Evolutionary conservation across 1,140 invertebrate species (phyloP).

Genomic region (Caenorhabditis remanei): DNA sequence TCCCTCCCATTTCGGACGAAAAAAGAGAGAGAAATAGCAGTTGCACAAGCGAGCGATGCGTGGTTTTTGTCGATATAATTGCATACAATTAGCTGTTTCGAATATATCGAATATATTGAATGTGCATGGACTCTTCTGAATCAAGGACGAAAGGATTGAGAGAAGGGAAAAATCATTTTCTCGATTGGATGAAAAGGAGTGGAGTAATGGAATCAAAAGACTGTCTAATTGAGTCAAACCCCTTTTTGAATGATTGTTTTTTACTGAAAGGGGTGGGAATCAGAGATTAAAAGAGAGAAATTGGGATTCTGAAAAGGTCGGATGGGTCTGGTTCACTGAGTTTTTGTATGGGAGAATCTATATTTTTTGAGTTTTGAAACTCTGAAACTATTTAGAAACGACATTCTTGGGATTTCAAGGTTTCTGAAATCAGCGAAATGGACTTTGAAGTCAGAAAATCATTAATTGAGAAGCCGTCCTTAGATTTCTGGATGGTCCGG

Average conservation of each 20-base stretch:
- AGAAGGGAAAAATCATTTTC: neutral
- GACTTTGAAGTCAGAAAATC: too few relatives aligned
- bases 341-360: too few relatives aligned
- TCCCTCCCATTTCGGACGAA: constrained; percentile 16
- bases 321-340: too few relatives aligned
- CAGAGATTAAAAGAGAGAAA: too few relatives aligned
- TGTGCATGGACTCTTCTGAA: neutral
- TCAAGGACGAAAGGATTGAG: constrained; percentile 35
- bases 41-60: constrained; percentile 53
- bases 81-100: constrained; percentile 40
- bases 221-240: neutral
- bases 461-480: too few relatives aligned
- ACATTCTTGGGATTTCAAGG: too few relatives aligned
- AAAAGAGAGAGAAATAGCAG: neutral
- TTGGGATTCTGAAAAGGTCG: too few relatives aligned
- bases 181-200: constrained; percentile 9
- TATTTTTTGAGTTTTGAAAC: too few relatives aligned
- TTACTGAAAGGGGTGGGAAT: neutral
- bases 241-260: constrained; percentile 9
- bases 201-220: neutral
- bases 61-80: constrained; percentile 56
- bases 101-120: constrained; percentile 27
- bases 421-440: too few relatives aligned
- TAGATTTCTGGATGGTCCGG: too few relatives aligned
- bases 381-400: too few relatives aligned